phyloP scores from a whole-genome alignment of 2,113 vertebrate genomes.

The Gymnocephalus cernua region DNA sequence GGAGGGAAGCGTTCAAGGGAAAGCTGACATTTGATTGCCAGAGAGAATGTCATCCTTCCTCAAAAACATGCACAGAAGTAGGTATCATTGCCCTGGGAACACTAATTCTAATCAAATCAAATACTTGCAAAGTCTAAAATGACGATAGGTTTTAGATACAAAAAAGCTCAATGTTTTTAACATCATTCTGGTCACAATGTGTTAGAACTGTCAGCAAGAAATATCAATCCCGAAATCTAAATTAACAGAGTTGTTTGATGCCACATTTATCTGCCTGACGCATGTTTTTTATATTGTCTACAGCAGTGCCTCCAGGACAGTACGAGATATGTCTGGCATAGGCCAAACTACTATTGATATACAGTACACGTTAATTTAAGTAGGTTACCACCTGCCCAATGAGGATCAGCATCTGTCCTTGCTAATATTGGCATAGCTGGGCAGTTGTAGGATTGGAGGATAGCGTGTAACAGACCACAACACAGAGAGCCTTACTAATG shows the following conservation, averaged over 20 bases:
- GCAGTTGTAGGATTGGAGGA: constrained; percentile 3
- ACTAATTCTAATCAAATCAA: not conserved
- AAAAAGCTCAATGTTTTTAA: not conserved
- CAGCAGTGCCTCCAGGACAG: not conserved
- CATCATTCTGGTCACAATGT: not conserved
- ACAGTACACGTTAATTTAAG: not conserved
- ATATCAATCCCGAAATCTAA: not conserved
- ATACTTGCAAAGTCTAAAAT: not conserved
- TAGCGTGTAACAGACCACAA: constrained; percentile 15
- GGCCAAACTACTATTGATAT: constrained; percentile 6
- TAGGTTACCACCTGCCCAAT: constrained; percentile 3
- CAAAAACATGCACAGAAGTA: not conserved
- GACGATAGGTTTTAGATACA: not conserved
- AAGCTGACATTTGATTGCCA: not conserved
- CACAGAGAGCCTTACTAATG: constrained; percentile 6
- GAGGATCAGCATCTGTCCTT: constrained; percentile 11
- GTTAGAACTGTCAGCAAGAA: not conserved
- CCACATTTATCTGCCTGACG: not conserved
- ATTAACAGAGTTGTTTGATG: constrained; percentile 15
- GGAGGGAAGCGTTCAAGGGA: not conserved
- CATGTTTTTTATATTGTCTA: not conserved
- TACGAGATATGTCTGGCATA: not conserved
- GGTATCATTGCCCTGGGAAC: not conserved
- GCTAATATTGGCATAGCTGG: constrained; percentile 6
- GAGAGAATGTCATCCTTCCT: not conserved